Evolutionary conservation across 2,888 invertebrate genomes (phyloP).

Genomic region (Syritta pipiens): DNA sequence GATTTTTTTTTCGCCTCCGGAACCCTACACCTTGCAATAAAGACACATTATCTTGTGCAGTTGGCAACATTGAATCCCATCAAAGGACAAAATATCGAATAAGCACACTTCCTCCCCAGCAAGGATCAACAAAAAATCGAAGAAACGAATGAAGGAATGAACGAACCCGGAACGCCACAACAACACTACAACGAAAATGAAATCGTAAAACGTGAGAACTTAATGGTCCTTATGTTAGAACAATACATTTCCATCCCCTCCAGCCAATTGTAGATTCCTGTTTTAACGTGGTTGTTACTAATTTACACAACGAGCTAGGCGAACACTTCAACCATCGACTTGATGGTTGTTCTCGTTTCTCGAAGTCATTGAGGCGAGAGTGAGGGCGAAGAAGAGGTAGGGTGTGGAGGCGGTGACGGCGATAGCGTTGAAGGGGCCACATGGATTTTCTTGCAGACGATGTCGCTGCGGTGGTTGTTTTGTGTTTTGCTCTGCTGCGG

Average conservation of each 20-base stretch:
- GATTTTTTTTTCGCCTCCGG: too few relatives aligned
- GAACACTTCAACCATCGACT: conserved; percentile 66
- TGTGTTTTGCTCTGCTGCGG: conserved; percentile 23
- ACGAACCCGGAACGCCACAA: not conserved
- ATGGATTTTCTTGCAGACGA: conserved; percentile 37
- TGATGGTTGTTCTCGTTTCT: conserved; percentile 49
- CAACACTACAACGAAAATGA: conserved; percentile 68
- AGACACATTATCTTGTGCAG: too few relatives aligned
- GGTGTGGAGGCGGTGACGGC: not conserved
- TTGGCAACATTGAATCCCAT: too few relatives aligned
- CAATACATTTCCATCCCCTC: conserved; percentile 62
- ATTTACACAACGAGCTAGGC: conserved; percentile 69
- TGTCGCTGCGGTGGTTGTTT: conserved; percentile 36
- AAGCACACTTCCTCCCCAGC: too few relatives aligned
- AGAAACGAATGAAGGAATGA: not conserved
- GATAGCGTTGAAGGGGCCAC: too few relatives aligned
- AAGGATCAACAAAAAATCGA: conserved; percentile 1
- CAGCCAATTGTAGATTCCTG: conserved; percentile 66
- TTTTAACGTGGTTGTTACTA: conserved; percentile 69
- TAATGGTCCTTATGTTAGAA: conserved; percentile 72
- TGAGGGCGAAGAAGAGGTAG: too few relatives aligned
- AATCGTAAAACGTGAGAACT: conserved; percentile 72
- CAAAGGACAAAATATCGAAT: too few relatives aligned
- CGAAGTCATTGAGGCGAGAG: too few relatives aligned
- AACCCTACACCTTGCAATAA: too few relatives aligned